A percentile compares a stretch with the other conserved stretches of the same genome.
phyloP scores from a whole-genome alignment of 2,888 invertebrate species.

The Heliconius erato region DNA sequence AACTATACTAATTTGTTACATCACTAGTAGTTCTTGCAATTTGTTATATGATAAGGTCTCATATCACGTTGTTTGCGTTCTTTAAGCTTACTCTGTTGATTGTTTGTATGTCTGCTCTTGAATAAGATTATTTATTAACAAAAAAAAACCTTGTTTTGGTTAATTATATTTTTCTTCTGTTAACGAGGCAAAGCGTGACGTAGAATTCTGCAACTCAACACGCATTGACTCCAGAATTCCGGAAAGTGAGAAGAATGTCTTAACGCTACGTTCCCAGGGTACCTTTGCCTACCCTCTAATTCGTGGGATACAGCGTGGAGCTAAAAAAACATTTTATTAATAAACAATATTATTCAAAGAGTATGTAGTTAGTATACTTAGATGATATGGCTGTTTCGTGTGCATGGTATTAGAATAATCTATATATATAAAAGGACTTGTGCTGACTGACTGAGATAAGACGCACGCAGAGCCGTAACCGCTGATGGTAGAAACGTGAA shows the following conservation, averaged over 20 bases:
- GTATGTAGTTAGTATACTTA: slow-evolving; percentile 1
- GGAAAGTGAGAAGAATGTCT: not conserved
- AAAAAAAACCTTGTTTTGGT: not conserved
- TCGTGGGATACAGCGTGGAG: not conserved
- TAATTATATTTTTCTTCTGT: not conserved
- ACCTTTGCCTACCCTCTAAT: not conserved
- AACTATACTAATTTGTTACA: too few relatives aligned
- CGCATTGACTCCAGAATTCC: not conserved
- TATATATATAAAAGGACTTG: too few relatives aligned
- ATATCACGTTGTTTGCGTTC: too few relatives aligned
- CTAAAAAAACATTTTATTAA: not conserved
- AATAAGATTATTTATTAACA: slow-evolving; percentile 7
- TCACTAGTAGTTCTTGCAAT: not conserved
- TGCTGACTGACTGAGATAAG: too few relatives aligned
- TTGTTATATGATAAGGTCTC: slow-evolving; percentile 35
- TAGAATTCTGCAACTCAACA: not conserved
- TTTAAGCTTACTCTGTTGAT: slow-evolving; percentile 5
- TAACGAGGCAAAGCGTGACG: not conserved
- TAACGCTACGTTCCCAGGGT: not conserved
- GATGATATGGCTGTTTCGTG: not conserved
- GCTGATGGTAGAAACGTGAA: too few relatives aligned
- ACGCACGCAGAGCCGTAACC: too few relatives aligned
- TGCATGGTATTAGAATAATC: not conserved
- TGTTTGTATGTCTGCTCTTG: not conserved
- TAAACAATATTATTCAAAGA: slow-evolving; percentile 20